Base-by-base conservation (phyloP, 2,113 vertebrate genomes). In the Microtus ochrogaster region DNA sequence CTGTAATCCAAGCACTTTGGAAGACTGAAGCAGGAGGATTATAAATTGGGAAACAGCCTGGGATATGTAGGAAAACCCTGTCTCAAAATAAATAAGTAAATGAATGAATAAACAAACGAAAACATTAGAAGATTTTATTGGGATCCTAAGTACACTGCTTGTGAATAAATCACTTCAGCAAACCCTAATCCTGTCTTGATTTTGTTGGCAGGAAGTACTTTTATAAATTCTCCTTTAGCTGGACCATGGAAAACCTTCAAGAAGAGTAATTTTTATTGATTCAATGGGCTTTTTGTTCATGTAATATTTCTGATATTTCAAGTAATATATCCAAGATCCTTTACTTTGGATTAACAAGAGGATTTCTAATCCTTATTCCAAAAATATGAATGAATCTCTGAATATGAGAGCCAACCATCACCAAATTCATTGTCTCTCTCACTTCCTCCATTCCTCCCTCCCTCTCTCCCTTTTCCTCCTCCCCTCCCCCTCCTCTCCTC, bases 341-440 rank as follows among this genome's bases (percentile, higher is more conserved):
- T 28, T 89, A 9, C 39, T 77, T 65, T 28, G 77, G 47, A 84
- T 44, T 87, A 85, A 61, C 77, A 86, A 72, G 41, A 28, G n/a
- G 30, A 7, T 58, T 93, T 93, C 88, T 74, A 65, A 39, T 82
- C 41, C 61, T 91, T 55, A 68, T 92, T 95, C 36, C 22, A 39
- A 89, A 90, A 84, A 86, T 89, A n/a, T 44, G 7, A 94, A n/a
- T 44, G 7, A 94, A 78, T 74, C 19, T 93, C 81, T 92, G 76
- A 14, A 30, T 58, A 11, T 85, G 63, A n/a, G 10, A 63, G 2
- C 14, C 19, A 88, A 79, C 68, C 55, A 92, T 4, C 5, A 44
- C 11, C 39, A 66, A 10, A 72, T 91, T 68, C 52, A 58, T 86
- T 66, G 1, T 49, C 39, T 86, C 28, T 36, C 17, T 24, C 28